Evolutionary conservation across 2,113 vertebrate genomes (phyloP), one percentile per base, ranked within the genome.

Genomic region (Acrocephalus arundinaceus): DNA sequence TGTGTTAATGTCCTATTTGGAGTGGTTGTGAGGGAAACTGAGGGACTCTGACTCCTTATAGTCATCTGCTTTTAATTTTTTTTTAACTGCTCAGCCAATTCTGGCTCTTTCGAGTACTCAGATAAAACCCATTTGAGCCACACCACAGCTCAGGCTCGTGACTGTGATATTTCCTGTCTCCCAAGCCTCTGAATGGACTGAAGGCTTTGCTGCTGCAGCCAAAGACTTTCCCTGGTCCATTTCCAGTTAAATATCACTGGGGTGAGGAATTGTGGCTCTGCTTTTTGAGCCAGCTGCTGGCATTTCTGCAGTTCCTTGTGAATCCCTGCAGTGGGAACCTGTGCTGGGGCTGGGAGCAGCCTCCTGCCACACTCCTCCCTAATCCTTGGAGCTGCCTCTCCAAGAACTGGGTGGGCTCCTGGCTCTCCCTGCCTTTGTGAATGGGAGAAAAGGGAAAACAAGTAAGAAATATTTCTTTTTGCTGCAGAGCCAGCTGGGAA

Each of bases 11-110:
- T 15, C 3, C 52, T 49, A 0, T 57, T 54, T 85, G 51, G 20
- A 31, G 12, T 77, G 41, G 18, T 23, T 73, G 16, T 65, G 49
- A 67, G 41, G n/a, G 27, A 43, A 90, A 13, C 11, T 76, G 67
- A 57, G 54, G 15, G 3, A 22, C 2, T 6, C 11, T 45, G 11
- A 8, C 4, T 85, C 27, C 4, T 78, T 39, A 6, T 13, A 7
- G 14, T 31, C 0, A 3, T 11, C 2, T 30, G 4, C 30, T 46
- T 59, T 35, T 10, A 14, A 21, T 0, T 20, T 20, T 43, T 55
- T 59, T 37, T 39, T 35, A 31, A 19, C 11, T 52, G 6, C 9
- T 85, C 14, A 8, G 22, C 48, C 9, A 35, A 11, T 49, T 78
- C 21, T 87, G 35, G 3, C 11, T 67, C 39, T 43, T 81, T 58